Evolutionary conservation across 2,113 vertebrate species (phyloP), one percentile per base, ranked within the genome.

Genomic region (Varanus komodoensis): DNA sequence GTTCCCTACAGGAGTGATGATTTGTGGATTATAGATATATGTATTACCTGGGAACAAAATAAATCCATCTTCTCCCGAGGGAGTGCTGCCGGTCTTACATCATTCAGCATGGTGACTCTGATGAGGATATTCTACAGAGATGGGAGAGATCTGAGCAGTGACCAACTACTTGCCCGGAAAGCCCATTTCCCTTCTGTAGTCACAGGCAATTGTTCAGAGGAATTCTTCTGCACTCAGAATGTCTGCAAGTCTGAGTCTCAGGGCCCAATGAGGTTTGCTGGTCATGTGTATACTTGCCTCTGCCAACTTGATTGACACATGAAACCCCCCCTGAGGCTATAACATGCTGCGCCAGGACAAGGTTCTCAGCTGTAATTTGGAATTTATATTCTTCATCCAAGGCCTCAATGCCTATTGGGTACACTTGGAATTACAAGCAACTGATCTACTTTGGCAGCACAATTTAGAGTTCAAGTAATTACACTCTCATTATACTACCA

Each of bases 341-440:
- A 88, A 27, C 8, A 92, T 32, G 25, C 73, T 38, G 73, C 44
- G 83, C 83, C 83, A 90, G 64, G 48, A 80, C 64, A 90, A 71
- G 64, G 64, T 27, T 48, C 23, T 91, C 88, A 79, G 69, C 44
- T 50, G 82, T 86, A 82, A 84, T 94, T 92, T 89, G 48, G 8
- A 93, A 77, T 79, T 93, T 80, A 90, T 50, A 92, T 88, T 92
- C 34, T 90, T 94, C 71, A 84, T 32, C 75, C 23, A 90, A 6
- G 4, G 2, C 2, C 89, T 94, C 57, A 77, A 3, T 88, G 92
- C 61, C 2, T 6, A 48, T 91, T 85, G 34, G 38, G 52, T 90
- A 29, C 29, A 80, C 92, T 94, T 95, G 2, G 93, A 92, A 92
- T 85, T 92, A 91, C 64, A 68, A 94, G 52, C 9, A 90, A n/a